These are phyloP conservation scores for Neotragus moschatus DNA, from an alignment of 2,113 vertebrate species.

Conservation along the genomic window DNA sequence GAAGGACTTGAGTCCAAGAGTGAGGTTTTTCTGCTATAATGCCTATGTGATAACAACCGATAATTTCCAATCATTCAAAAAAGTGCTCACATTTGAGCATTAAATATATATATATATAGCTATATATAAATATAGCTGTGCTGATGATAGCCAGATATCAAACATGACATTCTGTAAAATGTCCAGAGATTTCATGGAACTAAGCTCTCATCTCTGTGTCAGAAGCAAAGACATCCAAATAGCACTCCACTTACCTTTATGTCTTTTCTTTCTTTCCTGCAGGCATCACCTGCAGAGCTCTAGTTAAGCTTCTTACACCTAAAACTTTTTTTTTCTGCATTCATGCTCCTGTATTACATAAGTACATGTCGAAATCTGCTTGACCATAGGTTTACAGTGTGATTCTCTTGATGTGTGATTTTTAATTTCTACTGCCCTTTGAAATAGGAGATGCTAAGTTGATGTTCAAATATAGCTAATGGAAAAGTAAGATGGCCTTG, in stretches of 20 bases:
- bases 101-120: not conserved
- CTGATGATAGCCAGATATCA: not conserved
- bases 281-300: not conserved
- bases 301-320: not conserved
- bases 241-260: accelerated
- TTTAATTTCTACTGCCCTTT: not conserved
- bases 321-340: not conserved
- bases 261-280: not conserved
- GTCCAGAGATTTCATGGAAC: not conserved
- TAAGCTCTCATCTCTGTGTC: not conserved
- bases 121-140: not conserved
- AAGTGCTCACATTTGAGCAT: not conserved
- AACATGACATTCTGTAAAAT: not conserved
- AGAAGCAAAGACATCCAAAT: not conserved
- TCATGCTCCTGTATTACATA: not conserved
- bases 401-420: not conserved
- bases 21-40: not conserved
- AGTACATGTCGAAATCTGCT: not conserved
- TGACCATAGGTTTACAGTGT: not conserved
- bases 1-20: not conserved
- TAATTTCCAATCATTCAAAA: not conserved
- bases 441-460: not conserved
- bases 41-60: not conserved
- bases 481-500: not conserved
- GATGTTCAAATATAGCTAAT: not conserved